A percentile compares a stretch with the other conserved stretches of the same genome.
Evolutionary conservation across 2,797 vertebrate genomes (phyloP).

Genomic region (Sebastes flavidus): DNA sequence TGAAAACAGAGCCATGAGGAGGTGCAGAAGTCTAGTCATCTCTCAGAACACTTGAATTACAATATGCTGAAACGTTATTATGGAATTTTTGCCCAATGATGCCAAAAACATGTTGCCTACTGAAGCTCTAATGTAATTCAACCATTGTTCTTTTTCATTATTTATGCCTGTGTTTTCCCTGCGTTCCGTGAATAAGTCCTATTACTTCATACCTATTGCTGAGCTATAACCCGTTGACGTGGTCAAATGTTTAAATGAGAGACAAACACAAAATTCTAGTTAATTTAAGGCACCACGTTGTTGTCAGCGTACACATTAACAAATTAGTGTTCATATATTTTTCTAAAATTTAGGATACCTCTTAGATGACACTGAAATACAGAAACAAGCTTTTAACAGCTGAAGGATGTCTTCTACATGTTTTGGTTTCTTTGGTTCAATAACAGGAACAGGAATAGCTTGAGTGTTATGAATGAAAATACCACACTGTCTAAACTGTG

Average conservation of each 20-base stretch:
- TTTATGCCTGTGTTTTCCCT: background rate
- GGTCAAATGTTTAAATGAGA: background rate
- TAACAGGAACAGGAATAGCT: slow-evolving; percentile 47
- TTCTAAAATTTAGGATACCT: background rate
- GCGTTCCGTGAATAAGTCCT: background rate
- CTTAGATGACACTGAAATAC: background rate
- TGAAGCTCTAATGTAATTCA: background rate
- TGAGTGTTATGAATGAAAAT: slow-evolving; percentile 75
- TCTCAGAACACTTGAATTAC: no score
- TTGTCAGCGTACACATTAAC: background rate
- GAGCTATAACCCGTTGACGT: background rate
- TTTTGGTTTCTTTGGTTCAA: slow-evolving; percentile 43
- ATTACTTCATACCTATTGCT: background rate
- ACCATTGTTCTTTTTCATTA: background rate
- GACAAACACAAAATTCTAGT: background rate
- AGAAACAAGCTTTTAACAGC: slow-evolving; percentile 11
- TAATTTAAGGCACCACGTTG: background rate
- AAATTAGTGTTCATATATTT: background rate
- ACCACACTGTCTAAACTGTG: slow-evolving; percentile 62
- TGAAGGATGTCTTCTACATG: slow-evolving; percentile 22
- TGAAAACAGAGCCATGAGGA: no score
- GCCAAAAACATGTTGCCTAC: no score
- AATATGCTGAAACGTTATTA: no score
- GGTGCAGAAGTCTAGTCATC: no score
- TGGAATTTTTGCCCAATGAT: no score